These are phyloP conservation scores for Larimichthys polyactis DNA, from an alignment of 2,113 vertebrate species.

Conservation along the genomic window DNA sequence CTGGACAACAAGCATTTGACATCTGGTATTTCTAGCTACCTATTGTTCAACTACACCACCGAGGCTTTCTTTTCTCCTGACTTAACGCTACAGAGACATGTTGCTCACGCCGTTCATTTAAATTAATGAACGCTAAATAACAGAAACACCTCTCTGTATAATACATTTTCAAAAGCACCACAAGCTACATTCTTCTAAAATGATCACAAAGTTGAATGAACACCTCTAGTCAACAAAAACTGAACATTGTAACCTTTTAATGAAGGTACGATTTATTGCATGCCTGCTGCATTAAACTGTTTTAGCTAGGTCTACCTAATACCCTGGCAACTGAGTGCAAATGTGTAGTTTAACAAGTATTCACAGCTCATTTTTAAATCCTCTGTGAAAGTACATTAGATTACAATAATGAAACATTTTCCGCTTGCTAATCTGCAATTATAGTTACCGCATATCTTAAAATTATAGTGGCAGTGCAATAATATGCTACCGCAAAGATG, in stretches of 20 bases:
- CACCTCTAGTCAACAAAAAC: neutral
- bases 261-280: neutral
- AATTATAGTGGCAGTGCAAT: constrained; percentile 34
- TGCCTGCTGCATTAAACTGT: neutral
- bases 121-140: neutral
- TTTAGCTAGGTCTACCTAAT: neutral
- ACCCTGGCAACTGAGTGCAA: neutral
- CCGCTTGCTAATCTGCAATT: neutral
- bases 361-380: neutral
- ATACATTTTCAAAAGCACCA: neutral
- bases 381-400: neutral
- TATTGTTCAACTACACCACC: constrained; percentile 18
- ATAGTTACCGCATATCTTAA: neutral
- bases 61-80: neutral
- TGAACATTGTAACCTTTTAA: neutral
- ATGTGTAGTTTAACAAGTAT: neutral
- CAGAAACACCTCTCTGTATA: neutral
- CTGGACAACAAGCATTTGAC: constrained; percentile 48
- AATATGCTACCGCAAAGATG: constrained; percentile 16
- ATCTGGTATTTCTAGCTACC: constrained; percentile 48
- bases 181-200: neutral
- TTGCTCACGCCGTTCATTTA: neutral
- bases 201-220: neutral
- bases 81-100: neutral
- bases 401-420: neutral